Conservation (phyloP, 1,140 invertebrate species). For the Zaprionus camerounensis region DNA sequence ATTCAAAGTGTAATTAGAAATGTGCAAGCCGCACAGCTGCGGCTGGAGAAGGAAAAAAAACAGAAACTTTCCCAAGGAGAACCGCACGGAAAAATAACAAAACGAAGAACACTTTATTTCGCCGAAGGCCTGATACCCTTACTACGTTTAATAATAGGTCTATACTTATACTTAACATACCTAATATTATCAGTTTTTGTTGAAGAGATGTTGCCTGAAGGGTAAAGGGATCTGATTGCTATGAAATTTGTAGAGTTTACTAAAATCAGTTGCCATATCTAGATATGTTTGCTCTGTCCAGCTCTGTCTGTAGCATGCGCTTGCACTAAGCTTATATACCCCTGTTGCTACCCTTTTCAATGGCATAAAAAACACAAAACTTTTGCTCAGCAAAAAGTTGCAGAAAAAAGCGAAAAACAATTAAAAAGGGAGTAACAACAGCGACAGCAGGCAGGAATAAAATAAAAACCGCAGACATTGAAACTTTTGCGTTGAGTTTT, state of each 20-base stretch:
- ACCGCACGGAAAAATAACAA: conserved; percentile 10
- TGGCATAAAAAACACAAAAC: conserved; percentile 1
- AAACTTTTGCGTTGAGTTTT: conserved; percentile 13
- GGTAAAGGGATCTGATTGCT: neutral
- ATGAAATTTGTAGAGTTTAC: neutral
- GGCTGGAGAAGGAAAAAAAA: neutral
- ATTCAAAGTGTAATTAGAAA: conserved; percentile 47
- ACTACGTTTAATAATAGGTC: too few relatives aligned
- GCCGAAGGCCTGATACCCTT: neutral
- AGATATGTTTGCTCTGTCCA: neutral
- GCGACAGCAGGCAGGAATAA: neutral
- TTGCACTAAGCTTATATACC: neutral
- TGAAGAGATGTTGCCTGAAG: too few relatives aligned
- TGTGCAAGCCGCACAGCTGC: conserved; percentile 18
- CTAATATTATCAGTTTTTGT: too few relatives aligned
- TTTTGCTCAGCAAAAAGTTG: neutral
- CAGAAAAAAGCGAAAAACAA: neutral
- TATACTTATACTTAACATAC: too few relatives aligned
- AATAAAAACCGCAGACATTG: neutral
- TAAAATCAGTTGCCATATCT: neutral
- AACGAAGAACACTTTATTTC: neutral
- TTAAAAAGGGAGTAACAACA: neutral
- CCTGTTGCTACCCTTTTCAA: neutral
- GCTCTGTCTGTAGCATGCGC: neutral
- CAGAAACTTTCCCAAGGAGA: neutral